A percentile compares a stretch with the other conserved stretches of the same genome.
Evolutionary conservation across 2,888 invertebrate genomes (phyloP).

Genomic region (Cyclophora punctaria): DNA sequence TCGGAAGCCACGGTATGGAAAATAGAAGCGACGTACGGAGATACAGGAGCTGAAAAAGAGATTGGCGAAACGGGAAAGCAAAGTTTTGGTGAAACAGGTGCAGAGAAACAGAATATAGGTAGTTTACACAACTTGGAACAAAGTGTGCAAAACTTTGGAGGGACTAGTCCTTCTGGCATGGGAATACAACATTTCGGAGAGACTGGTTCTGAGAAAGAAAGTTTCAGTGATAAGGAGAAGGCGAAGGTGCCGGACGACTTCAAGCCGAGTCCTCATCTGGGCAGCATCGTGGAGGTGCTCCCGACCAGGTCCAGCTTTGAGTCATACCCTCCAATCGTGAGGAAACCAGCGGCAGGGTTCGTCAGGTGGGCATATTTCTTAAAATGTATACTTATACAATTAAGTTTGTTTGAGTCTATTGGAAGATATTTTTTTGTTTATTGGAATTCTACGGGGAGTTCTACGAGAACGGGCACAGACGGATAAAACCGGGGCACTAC

Average conservation of each 20-base stretch:
- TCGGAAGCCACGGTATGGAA: constrained; percentile 37
- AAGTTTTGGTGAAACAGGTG: constrained; percentile 33
- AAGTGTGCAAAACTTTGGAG: too few relatives aligned
- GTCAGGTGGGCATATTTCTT: constrained; percentile 27
- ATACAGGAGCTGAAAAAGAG: constrained; percentile 27
- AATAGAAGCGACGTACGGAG: constrained; percentile 38
- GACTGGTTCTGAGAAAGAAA: constrained; percentile 27
- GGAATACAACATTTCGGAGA: constrained; percentile 23
- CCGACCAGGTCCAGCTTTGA: constrained; percentile 25
- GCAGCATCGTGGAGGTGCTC: constrained; percentile 61
- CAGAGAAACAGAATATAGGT: constrained; percentile 11
- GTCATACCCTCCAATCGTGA: constrained; percentile 26
- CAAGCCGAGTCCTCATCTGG: constrained; percentile 69
- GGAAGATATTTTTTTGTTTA: too few relatives aligned
- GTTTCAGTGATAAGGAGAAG: constrained; percentile 19
- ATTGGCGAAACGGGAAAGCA: constrained; percentile 21
- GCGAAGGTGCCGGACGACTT: constrained; percentile 46
- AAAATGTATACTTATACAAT: too few relatives aligned
- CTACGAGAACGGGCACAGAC: too few relatives aligned
- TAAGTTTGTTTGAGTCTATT: too few relatives aligned
- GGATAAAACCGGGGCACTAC: too few relatives aligned
- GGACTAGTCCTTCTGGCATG: too few relatives aligned
- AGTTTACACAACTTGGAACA: too few relatives aligned
- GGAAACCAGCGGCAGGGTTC: constrained; percentile 36
- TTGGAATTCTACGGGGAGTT: too few relatives aligned